Evolutionary conservation across 2,113 vertebrate species (phyloP).

Genomic region (Sorex fumeus): DNA sequence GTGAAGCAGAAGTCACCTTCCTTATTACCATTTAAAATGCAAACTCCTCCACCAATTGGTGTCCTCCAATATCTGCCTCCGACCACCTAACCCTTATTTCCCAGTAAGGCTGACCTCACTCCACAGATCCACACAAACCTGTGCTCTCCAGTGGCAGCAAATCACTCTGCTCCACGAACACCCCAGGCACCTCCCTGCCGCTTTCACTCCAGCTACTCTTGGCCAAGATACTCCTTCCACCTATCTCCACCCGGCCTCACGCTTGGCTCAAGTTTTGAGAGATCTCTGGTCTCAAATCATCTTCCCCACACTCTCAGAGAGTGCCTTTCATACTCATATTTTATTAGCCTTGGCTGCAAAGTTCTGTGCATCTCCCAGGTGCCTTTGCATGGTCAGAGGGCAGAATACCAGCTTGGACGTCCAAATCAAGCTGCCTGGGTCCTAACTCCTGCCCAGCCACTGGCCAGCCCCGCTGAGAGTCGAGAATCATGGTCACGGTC

Average conservation of each 20-base stretch:
- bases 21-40: neutral
- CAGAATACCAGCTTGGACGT: neutral
- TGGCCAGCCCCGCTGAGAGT: neutral
- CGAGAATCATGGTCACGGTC: too few species aligned
- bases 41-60: neutral
- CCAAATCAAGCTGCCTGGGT: neutral
- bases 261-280: neutral
- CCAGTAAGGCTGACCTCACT: neutral
- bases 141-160: neutral
- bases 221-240: neutral
- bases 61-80: neutral
- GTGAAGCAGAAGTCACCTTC: too few species aligned
- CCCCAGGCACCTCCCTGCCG: neutral
- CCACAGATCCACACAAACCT: neutral
- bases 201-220: neutral
- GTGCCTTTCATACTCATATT: neutral
- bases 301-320: neutral
- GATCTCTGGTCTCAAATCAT: neutral
- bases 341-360: neutral
- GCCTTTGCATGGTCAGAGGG: rapidly evolving
- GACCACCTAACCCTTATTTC: neutral
- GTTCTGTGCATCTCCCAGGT: neutral
- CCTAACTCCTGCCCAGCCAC: neutral
- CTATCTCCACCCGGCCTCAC: neutral
- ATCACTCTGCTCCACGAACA: neutral